phyloP scores from a whole-genome alignment of 2,888 invertebrate genomes.

The Trachelus troglodyta region DNA sequence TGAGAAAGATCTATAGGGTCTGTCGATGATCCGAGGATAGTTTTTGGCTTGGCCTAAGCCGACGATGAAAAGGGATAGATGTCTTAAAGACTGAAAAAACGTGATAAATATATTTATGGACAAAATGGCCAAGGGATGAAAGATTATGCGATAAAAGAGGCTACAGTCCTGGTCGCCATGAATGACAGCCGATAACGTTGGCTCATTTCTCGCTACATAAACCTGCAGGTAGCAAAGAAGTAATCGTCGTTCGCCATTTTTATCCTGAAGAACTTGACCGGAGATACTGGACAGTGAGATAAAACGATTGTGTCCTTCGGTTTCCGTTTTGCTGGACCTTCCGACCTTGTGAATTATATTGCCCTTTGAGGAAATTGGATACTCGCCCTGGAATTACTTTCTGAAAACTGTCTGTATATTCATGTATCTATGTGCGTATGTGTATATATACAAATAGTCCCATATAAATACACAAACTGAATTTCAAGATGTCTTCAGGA shows the following conservation, averaged over 20 bases:
- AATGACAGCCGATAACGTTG: slow-evolving; percentile 36
- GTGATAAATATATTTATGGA: slow-evolving; percentile 47
- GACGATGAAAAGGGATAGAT: background rate
- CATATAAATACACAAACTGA: background rate
- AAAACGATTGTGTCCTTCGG: background rate
- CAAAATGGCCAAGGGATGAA: slow-evolving; percentile 25
- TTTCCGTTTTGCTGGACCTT: background rate
- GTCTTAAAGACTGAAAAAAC: slow-evolving; percentile 27
- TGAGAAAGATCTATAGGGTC: background rate
- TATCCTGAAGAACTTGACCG: background rate
- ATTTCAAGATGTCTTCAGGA: background rate
- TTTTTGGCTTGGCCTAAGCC: background rate
- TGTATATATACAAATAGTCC: too few species aligned
- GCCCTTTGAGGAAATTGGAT: background rate
- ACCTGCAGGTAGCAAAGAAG: slow-evolving; percentile 27
- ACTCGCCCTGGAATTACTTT: background rate
- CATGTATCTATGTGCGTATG: too few species aligned
- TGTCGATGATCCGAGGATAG: background rate
- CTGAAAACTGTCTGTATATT: background rate
- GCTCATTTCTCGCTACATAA: slow-evolving; percentile 57
- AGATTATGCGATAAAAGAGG: background rate
- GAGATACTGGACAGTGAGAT: background rate
- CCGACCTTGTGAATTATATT: background rate
- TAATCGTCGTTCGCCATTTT: background rate
- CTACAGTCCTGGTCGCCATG: background rate